Percentiles rank a stretch among this genome's conserved stretches.
Evolutionary conservation across 2,797 vertebrate species (phyloP).

Genomic region (Aphelocoma californica): DNA sequence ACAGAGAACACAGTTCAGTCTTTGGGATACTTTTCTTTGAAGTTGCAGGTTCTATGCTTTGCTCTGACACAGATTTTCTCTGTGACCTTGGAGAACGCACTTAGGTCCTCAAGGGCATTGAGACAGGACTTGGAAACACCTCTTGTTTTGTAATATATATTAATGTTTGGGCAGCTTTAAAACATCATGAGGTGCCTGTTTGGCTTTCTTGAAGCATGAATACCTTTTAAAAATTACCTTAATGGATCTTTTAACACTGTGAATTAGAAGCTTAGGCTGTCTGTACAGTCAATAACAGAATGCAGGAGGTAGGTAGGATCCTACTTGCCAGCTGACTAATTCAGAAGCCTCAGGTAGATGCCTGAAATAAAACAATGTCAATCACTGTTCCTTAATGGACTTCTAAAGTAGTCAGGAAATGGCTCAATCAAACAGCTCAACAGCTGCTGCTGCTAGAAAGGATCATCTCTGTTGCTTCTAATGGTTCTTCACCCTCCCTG

Average conservation of each 20-base stretch:
- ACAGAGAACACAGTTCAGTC: background rate
- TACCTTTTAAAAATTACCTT: background rate
- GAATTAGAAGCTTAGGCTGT: background rate
- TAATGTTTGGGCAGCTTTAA: background rate
- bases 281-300: background rate
- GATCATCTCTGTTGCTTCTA: background rate
- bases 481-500: background rate
- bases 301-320: background rate
- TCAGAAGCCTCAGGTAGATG: slow-evolving; percentile 50
- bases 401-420: slow-evolving; percentile 52
- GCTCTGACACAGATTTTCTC: background rate
- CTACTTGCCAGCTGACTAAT: slow-evolving; percentile 29
- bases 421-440: slow-evolving; percentile 25
- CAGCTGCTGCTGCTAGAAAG: slow-evolving; percentile 9
- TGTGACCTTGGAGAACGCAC: background rate
- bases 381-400: slow-evolving; percentile 57
- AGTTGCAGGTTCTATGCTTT: background rate
- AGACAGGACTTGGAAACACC: background rate
- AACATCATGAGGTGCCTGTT: background rate
- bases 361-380: slow-evolving; percentile 36
- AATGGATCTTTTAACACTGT: background rate
- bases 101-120: background rate
- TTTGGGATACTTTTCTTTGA: background rate
- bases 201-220: background rate
- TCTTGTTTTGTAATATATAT: background rate